These are phyloP conservation scores for Drosophila multiciliata DNA, from an alignment of 2,888 invertebrate genomes.

Conservation along the genomic window DNA sequence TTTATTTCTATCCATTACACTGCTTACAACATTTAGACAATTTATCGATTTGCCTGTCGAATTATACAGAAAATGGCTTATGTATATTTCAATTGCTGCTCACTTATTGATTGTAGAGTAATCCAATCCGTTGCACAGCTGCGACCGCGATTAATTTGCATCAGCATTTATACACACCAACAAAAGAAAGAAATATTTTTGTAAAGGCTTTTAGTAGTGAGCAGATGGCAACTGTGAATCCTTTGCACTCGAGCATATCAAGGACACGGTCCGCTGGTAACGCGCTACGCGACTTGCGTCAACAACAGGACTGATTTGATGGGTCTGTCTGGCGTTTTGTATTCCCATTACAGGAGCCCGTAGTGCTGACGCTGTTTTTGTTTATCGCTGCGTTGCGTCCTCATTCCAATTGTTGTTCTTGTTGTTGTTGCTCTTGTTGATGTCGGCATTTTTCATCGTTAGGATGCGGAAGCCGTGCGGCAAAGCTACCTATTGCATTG, in stretches of 20 bases:
- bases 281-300: slow-evolving; percentile 56
- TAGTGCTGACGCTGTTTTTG: slow-evolving; percentile 68
- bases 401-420: slow-evolving; percentile 45
- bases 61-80: slow-evolving; percentile 47
- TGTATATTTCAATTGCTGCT: slow-evolving; percentile 45
- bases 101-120: slow-evolving; percentile 50
- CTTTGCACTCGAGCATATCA: slow-evolving; percentile 21
- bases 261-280: slow-evolving; percentile 50
- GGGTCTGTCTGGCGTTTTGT: slow-evolving; percentile 60
- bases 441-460: slow-evolving; percentile 68
- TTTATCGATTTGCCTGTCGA: slow-evolving; percentile 75
- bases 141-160: slow-evolving; percentile 19
- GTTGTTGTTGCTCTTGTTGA: slow-evolving; percentile 60
- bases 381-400: slow-evolving; percentile 70
- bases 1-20: slow-evolving; percentile 45
- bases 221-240: slow-evolving; percentile 35
- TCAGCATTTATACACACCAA: slow-evolving; percentile 25
- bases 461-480: slow-evolving; percentile 56
- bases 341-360: slow-evolving; percentile 66
- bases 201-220: slow-evolving; percentile 7
- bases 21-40: slow-evolving; percentile 34
- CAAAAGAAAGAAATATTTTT: slow-evolving; percentile 1
- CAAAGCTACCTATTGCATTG: slow-evolving; percentile 38
- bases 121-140: slow-evolving; percentile 34
- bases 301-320: slow-evolving; percentile 69